Percentiles rank a stretch among this genome's conserved stretches.
Conservation (phyloP, 1,140 invertebrate genomes). For the Semibalanus balanoides region DNA sequence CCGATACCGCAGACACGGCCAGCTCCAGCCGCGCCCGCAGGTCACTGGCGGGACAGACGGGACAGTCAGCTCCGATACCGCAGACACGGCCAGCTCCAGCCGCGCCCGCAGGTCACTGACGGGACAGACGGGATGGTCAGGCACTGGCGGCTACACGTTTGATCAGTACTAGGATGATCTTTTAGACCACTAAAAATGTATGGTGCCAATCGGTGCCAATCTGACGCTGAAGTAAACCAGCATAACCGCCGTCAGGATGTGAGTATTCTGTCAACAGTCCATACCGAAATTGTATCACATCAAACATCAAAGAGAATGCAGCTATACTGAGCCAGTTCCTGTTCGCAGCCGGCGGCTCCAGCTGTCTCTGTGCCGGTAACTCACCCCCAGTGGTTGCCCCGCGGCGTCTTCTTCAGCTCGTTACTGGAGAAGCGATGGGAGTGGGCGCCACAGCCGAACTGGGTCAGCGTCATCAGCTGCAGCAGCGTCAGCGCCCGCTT, state of each 20-base stretch:
- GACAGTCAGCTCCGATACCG: constrained; percentile 51
- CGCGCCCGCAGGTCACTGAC: constrained; percentile 74
- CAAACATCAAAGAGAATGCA: too few species aligned
- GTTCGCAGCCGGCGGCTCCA: too few species aligned
- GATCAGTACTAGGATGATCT: too few species aligned
- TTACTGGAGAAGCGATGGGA: constrained; percentile 53
- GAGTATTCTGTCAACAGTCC: too few species aligned
- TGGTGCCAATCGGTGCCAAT: too few species aligned
- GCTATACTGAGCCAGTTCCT: too few species aligned
- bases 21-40: constrained; percentile 81
- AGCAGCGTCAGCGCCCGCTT: constrained; percentile 71
- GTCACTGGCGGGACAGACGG: constrained; percentile 47
- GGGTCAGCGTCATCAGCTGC: constrained; percentile 82
- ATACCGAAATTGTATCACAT: too few species aligned
- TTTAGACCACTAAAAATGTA: too few species aligned
- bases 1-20: constrained; percentile 62
- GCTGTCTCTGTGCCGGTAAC: too few species aligned
- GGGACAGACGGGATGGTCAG: constrained; percentile 25
- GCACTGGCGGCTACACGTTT: too few species aligned
- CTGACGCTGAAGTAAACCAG: too few species aligned
- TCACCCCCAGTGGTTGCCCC: constrained; percentile 81
- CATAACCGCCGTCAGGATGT: too few species aligned
- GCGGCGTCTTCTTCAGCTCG: constrained; percentile 65
- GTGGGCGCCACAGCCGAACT: constrained; percentile 63
- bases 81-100: constrained; percentile 74